Evolutionary conservation across 2,797 vertebrate species (phyloP).

Genomic region (Sebastes hubbsi): DNA sequence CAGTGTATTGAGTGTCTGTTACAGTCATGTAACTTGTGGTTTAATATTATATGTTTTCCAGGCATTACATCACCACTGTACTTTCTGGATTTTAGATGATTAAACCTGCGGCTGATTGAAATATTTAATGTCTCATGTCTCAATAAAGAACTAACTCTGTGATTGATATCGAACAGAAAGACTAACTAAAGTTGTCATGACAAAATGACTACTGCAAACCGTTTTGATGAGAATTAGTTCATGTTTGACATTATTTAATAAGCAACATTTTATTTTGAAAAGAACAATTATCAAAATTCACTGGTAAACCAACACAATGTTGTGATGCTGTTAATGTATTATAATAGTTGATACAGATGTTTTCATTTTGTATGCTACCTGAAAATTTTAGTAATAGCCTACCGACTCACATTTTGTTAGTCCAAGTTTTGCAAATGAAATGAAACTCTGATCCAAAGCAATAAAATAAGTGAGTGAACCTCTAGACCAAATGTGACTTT

Average conservation of each 20-base stretch:
- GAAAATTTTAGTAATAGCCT: neutral
- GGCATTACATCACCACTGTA: neutral
- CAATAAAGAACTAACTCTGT: neutral
- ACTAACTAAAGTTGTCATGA: no score
- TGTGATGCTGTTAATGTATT: neutral
- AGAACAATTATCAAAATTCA: neutral
- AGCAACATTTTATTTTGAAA: neutral
- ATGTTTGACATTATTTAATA: neutral
- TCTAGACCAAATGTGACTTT: neutral
- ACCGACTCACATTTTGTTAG: no score
- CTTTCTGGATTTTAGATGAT: neutral
- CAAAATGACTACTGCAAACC: no score
- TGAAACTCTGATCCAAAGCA: neutral
- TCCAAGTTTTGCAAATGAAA: neutral
- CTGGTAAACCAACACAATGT: neutral
- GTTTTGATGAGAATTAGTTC: neutral
- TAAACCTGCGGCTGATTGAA: neutral
- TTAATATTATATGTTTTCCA: neutral
- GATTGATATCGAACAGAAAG: neutral
- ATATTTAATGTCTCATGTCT: neutral
- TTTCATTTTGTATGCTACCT: neutral
- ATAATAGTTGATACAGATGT: neutral
- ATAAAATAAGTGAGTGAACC: neutral
- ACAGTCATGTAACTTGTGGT: neutral
- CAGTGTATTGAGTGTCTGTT: neutral